A percentile compares a stretch with the other conserved stretches of the same genome.
phyloP scores from a whole-genome alignment of 2,797 vertebrate species.

The Leucoraja ocellata region DNA sequence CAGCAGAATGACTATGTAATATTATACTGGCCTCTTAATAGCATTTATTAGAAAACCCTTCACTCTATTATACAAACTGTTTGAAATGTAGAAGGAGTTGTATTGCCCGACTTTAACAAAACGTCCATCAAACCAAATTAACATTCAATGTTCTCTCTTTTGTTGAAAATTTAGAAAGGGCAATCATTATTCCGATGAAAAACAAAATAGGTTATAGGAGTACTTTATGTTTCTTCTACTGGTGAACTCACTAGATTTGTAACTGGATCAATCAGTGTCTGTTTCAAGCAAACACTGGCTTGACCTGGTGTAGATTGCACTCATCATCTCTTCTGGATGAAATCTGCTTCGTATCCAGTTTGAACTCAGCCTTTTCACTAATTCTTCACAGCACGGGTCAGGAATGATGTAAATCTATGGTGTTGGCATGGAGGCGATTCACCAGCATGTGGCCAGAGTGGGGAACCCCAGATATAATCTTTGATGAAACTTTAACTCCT shows the following conservation, averaged over 20 bases:
- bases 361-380: neutral
- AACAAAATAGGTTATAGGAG: neutral
- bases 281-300: too few species aligned
- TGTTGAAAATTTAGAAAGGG: neutral
- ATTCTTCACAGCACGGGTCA: neutral
- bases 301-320: too few species aligned
- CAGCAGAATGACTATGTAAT: neutral
- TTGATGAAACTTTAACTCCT: neutral
- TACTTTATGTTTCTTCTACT: neutral
- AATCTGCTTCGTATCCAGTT: too few species aligned
- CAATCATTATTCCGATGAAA: neutral
- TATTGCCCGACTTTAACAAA: slow-evolving; percentile 1
- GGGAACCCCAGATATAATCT: neutral
- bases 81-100: neutral
- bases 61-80: neutral
- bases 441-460: neutral
- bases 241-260: neutral
- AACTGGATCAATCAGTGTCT: too few species aligned
- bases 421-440: neutral
- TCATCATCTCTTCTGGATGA: too few species aligned
- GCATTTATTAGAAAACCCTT: slow-evolving; percentile 2
- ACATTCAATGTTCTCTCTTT: neutral
- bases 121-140: neutral
- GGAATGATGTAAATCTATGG: neutral
- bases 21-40: slow-evolving; percentile 12